phyloP scores from a whole-genome alignment of 2,797 vertebrate genomes.

The Propithecus perrieri region DNA sequence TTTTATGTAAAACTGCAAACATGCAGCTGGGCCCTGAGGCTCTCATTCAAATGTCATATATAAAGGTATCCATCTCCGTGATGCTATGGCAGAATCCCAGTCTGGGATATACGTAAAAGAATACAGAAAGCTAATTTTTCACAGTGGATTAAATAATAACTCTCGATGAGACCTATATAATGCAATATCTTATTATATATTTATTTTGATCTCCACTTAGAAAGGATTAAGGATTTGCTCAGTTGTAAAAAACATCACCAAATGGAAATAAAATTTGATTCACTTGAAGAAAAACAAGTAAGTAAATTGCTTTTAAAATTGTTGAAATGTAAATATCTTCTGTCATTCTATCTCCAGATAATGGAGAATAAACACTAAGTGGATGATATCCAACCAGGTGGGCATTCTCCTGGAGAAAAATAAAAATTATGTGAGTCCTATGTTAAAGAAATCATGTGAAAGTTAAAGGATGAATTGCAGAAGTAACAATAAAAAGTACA shows the following conservation, averaged over 20 bases:
- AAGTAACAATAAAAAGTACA: background rate
- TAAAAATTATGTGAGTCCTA: background rate
- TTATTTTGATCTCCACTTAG: conserved; percentile 42
- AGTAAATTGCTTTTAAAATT: conserved; percentile 26
- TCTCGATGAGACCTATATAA: background rate
- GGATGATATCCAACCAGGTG: background rate
- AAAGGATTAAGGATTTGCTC: background rate
- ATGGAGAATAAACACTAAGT: background rate
- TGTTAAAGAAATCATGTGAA: background rate
- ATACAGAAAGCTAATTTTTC: background rate
- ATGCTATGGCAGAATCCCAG: background rate
- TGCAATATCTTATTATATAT: background rate
- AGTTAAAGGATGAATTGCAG: background rate
- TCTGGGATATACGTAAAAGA: background rate
- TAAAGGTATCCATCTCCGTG: background rate
- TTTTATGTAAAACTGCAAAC: conserved; percentile 22
- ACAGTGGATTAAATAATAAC: background rate
- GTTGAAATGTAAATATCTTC: background rate
- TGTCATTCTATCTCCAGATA: background rate
- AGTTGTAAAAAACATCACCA: conserved; percentile 17
- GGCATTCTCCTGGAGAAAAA: background rate
- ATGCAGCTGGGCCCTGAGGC: background rate
- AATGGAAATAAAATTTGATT: conserved; percentile 18
- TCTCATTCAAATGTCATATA: background rate
- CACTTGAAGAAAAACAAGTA: background rate